A percentile compares a stretch with the other conserved stretches of the same genome.
These are phyloP conservation scores for Archips xylosteana DNA, from an alignment of 2,888 invertebrate genomes.

Conservation along the genomic window DNA sequence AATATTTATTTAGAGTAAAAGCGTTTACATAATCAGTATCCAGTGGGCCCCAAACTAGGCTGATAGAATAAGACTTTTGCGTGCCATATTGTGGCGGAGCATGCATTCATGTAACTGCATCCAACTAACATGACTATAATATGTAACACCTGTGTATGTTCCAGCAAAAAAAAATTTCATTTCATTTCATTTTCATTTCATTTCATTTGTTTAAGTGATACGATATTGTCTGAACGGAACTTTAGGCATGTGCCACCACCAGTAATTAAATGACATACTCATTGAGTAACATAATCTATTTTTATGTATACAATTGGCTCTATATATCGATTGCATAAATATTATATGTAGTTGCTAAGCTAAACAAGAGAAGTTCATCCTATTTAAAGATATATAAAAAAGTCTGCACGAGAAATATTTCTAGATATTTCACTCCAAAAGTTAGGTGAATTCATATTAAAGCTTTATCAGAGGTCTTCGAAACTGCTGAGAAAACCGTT, in stretches of 20 bases:
- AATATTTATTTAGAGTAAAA: no score
- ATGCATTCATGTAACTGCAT: no score
- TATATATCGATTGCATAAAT: background rate
- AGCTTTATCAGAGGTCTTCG: background rate
- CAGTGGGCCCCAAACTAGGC: no score
- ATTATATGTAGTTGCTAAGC: background rate
- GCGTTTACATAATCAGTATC: no score
- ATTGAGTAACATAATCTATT: background rate
- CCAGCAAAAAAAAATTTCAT: no score
- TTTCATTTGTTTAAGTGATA: no score
- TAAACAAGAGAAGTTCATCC: background rate
- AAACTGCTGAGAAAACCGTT: conserved; percentile 29
- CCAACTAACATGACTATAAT: no score
- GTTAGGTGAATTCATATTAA: background rate
- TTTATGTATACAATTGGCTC: background rate
- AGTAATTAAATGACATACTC: background rate
- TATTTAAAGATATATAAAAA: no score
- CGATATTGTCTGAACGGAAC: background rate
- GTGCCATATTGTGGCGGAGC: no score
- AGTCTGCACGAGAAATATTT: background rate
- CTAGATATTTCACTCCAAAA: background rate
- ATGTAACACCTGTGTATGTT: no score
- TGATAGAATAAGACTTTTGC: no score
- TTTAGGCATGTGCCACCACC: background rate
- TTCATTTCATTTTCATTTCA: no score